A percentile compares a stretch with the other conserved stretches of the same genome.
These are phyloP conservation scores for Amphiprion clarkii DNA, from an alignment of 2,797 vertebrate genomes.

Conservation along the genomic window DNA sequence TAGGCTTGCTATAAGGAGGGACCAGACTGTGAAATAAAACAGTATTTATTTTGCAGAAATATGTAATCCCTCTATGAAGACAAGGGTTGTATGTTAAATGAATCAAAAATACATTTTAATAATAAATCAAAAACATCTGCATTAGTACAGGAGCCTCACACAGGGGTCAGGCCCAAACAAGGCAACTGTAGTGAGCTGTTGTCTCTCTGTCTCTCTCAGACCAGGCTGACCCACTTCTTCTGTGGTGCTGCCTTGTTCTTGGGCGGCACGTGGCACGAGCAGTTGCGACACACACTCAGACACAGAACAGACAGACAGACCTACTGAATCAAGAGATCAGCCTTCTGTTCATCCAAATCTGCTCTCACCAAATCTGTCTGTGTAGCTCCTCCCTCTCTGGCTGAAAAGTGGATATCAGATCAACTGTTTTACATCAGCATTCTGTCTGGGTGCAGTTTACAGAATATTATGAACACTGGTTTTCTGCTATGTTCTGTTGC, in stretches of 20 bases:
- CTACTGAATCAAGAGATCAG: constrained; percentile 12
- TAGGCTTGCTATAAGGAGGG: too few relatives aligned
- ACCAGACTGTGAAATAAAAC: too few relatives aligned
- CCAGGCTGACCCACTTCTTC: constrained; percentile 52
- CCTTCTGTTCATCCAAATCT: constrained; percentile 14
- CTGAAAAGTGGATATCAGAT: constrained; percentile 3
- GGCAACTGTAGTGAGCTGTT: constrained; percentile 18
- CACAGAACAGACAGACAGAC: background rate
- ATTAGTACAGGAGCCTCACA: background rate
- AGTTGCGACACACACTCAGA: background rate
- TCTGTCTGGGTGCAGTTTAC: too few relatives aligned
- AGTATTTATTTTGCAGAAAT: too few relatives aligned
- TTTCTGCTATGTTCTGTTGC: too few relatives aligned
- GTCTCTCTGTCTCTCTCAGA: constrained; percentile 16
- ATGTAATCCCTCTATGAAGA: too few relatives aligned
- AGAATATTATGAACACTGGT: too few relatives aligned
- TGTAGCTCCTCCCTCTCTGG: background rate
- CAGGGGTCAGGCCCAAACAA: constrained; percentile 1
- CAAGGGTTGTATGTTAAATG: too few relatives aligned
- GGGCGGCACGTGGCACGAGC: constrained; percentile 19
- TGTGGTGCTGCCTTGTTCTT: constrained; percentile 36
- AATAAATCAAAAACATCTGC: background rate
- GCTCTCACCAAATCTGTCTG: background rate
- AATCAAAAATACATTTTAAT: background rate
- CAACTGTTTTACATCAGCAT: background rate